Conservation (phyloP, 2,888 invertebrate genomes). For the Pimpla rufipes region DNA sequence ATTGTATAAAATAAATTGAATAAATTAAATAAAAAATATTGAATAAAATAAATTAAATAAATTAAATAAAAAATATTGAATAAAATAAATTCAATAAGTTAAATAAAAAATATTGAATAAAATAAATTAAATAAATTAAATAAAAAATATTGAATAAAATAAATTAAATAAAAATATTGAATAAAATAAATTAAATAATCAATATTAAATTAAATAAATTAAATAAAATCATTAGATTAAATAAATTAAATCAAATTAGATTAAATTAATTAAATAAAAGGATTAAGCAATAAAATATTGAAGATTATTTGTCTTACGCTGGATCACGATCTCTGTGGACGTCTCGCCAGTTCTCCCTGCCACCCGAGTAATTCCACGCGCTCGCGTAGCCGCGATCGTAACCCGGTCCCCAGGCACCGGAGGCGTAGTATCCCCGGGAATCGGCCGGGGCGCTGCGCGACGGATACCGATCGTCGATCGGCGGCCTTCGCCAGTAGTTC, state of each 20-base stretch:
- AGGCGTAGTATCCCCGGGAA: conserved; percentile 75
- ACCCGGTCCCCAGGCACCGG: conserved; percentile 75
- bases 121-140: neutral
- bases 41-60: too few species aligned
- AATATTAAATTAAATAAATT: neutral
- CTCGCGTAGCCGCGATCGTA: conserved; percentile 79
- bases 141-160: too few species aligned
- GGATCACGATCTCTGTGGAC: conserved; percentile 77
- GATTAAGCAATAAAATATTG: neutral
- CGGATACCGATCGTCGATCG: conserved; percentile 75
- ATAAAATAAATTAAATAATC: neutral
- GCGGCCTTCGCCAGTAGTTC: conserved; percentile 69
- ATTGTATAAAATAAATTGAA: neutral
- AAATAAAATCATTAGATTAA: too few species aligned
- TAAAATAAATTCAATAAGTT: too few species aligned
- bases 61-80: neutral
- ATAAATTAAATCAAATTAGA: too few species aligned
- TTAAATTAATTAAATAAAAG: neutral
- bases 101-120: conserved; percentile 1
- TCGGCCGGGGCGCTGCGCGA: conserved; percentile 71
- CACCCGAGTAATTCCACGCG: conserved; percentile 79
- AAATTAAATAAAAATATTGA: too few species aligned
- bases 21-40: too few species aligned
- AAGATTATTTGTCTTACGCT: conserved; percentile 60
- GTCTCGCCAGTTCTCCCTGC: conserved; percentile 78